Evolutionary conservation across 2,113 vertebrate genomes (phyloP).

Genomic region (Castor canadensis): DNA sequence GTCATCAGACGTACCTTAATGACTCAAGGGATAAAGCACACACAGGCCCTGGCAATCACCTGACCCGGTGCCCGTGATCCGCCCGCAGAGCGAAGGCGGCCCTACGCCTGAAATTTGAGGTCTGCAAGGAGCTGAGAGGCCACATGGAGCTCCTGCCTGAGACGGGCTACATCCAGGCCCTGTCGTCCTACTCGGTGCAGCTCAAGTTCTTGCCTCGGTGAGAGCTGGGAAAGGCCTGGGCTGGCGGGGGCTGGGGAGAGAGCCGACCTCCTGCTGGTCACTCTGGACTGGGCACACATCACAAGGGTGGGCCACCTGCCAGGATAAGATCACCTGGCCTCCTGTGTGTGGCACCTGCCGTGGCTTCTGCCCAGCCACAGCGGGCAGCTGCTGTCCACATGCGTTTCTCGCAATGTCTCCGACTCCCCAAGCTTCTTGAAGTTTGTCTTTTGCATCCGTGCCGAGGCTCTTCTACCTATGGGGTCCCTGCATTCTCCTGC

Average conservation of each 20-base stretch:
- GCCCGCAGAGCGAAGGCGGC: conserved; percentile 87
- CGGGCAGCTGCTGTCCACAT: background rate
- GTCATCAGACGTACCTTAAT: background rate
- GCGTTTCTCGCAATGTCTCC: too few relatives aligned
- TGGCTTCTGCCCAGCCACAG: background rate
- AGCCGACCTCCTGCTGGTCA: background rate
- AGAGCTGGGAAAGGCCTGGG: background rate
- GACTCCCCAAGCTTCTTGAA: background rate
- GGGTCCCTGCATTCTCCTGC: background rate
- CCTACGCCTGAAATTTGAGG: conserved; percentile 89
- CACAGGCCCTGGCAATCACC: fast-evolving
- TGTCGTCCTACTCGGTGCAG: conserved; percentile 87
- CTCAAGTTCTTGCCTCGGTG: conserved; percentile 95
- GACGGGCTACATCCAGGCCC: conserved; percentile 89
- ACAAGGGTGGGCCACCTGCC: background rate
- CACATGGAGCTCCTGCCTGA: conserved; percentile 93
- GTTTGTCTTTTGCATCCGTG: background rate
- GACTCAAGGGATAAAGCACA: fast-evolving
- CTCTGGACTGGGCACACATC: background rate
- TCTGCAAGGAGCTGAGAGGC: conserved; percentile 89
- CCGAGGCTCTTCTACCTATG: background rate
- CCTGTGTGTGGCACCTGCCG: too few relatives aligned
- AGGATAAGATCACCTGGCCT: background rate
- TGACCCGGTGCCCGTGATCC: background rate
- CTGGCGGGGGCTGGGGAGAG: too few relatives aligned